Evolutionary conservation across 2,888 invertebrate genomes (phyloP).

Genomic region (Trachelus stipa): DNA sequence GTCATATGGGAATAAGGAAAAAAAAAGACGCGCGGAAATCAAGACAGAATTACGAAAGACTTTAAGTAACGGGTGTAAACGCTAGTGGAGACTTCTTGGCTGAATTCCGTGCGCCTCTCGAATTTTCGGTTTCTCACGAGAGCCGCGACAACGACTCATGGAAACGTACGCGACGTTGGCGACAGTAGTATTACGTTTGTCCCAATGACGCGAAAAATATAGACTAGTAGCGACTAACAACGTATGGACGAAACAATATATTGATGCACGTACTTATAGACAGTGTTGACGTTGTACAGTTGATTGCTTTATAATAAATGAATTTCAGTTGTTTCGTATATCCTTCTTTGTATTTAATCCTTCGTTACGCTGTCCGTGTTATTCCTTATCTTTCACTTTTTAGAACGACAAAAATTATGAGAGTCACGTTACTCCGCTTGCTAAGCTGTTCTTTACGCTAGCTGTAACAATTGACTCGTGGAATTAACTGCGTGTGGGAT

Average conservation of each 20-base stretch:
- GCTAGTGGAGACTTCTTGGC: conserved; percentile 16
- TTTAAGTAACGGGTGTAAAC: conserved; percentile 16
- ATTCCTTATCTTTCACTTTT: background rate
- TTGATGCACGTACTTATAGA: background rate
- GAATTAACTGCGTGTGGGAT: background rate
- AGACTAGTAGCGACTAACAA: background rate
- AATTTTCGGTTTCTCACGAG: conserved; percentile 6
- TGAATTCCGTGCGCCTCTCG: conserved; percentile 24
- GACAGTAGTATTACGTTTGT: background rate
- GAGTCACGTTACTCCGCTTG: background rate
- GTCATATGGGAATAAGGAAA: conserved; percentile 7
- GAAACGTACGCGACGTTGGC: background rate
- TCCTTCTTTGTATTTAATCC: background rate
- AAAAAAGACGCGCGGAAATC: conserved; percentile 17
- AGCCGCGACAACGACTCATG: background rate
- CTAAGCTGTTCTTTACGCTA: background rate
- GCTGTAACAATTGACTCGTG: background rate
- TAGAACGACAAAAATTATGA: background rate
- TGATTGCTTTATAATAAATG: background rate
- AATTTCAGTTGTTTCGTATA: background rate
- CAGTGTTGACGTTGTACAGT: background rate
- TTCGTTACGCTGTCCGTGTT: background rate
- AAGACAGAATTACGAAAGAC: conserved; percentile 23
- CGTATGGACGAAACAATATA: background rate
- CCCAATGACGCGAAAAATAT: background rate